Conservation (phyloP, 2,113 vertebrate genomes). For the Alexandromys fortis region DNA sequence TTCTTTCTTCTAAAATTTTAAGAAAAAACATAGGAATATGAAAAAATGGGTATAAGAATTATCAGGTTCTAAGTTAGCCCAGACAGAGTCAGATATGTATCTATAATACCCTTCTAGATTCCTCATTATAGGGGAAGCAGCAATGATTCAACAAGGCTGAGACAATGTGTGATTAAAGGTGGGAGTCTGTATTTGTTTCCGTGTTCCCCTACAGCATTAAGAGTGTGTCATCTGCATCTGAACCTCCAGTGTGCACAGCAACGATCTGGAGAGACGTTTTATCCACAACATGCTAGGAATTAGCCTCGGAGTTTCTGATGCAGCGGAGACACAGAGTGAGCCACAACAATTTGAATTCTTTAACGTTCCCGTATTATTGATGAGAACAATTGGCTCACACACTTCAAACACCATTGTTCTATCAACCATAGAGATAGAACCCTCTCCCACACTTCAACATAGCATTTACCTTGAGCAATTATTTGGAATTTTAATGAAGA, state of each 20-base stretch:
- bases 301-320: background rate
- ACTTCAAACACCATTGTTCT: background rate
- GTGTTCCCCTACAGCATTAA: background rate
- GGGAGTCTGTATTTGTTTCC: background rate
- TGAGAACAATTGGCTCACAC: background rate
- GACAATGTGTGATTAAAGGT: background rate
- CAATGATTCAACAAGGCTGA: background rate
- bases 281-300: background rate
- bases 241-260: background rate
- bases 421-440: background rate
- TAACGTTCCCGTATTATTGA: background rate
- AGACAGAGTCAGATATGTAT: background rate
- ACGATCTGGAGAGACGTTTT: background rate
- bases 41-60: background rate
- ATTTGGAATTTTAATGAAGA: background rate
- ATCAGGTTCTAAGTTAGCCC: background rate
- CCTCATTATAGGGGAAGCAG: background rate
- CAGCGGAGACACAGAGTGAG: background rate
- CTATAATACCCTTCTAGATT: background rate
- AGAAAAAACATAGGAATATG: too few relatives aligned
- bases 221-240: background rate
- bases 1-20: too few relatives aligned
- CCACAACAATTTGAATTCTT: background rate
- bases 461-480: background rate
- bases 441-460: background rate